Evolutionary conservation across 2,113 vertebrate genomes (phyloP), one percentile per base, ranked within the genome.

Genomic region (Sander lucioperca): DNA sequence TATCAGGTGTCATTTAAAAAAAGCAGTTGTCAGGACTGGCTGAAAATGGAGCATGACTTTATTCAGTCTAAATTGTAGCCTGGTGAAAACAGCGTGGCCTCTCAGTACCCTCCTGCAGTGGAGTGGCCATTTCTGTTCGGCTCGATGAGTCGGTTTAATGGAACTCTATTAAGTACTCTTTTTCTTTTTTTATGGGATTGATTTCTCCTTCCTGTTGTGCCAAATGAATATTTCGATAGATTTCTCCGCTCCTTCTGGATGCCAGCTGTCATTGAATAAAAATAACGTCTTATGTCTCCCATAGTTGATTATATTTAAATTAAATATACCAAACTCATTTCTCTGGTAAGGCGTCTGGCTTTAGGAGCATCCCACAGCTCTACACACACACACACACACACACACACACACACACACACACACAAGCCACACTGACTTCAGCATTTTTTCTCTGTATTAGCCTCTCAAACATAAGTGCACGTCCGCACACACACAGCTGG

Each of bases 1-100:
- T 93, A 92, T 94, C 92, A 85, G 89, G 86, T 95, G 90, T 93
- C 93, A 88, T 91, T 90, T 92, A 72, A 93, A 90, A 33, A 93
- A 93, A 91, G 86, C 92, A 92, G 89, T 93, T 91, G 92, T 94
- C 90, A 86, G 92, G 87, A 71, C 83, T 74, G 54, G 77, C 92
- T 93, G 91, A 91, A 92, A 91, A 91, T 91, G 90, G 92, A 88
- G 82, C 86, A 83, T 83, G 89, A 85, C 89, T 92, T 87, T 88
- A 90, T 93, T 88, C 89, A 68, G 69, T 74, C 82, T 84, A 77
- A 90, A 91, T 77, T 79, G 88, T 58, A 86, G 88, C 89, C 77
- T 71, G 79, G 84, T 92, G 75, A 88, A 89, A 85, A 86, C 81
- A 72, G 84, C 6, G 58, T 87, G 86, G 82, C 88, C 89, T 88